Conservation (phyloP, 2,113 vertebrate genomes). For the Sorex araneus region DNA sequence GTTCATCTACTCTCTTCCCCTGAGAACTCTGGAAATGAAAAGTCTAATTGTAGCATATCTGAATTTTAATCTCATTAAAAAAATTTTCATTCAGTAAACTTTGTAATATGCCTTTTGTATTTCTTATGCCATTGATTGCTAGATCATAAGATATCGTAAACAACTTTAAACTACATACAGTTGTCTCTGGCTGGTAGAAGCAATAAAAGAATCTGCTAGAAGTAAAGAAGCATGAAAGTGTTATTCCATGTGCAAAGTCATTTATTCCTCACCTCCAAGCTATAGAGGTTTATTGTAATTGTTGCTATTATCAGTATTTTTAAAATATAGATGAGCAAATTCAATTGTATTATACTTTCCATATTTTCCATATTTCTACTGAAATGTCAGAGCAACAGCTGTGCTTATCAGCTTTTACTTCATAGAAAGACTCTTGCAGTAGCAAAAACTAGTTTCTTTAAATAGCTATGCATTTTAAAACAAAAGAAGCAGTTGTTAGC, state of each 20-base stretch:
- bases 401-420: neutral
- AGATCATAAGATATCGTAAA: neutral
- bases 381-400: neutral
- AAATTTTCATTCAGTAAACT: conserved; percentile 52
- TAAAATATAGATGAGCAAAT: neutral
- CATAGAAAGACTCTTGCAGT: neutral
- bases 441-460: neutral
- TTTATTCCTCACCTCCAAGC: neutral
- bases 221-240: neutral
- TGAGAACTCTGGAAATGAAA: conserved; percentile 65
- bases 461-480: neutral
- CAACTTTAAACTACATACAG: neutral
- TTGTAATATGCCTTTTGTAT: neutral
- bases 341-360: neutral
- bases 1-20: conserved; percentile 34
- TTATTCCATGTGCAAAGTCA: neutral
- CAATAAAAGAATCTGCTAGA: neutral
- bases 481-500: neutral
- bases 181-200: neutral
- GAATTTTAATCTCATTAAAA: conserved; percentile 53
- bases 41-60: conserved; percentile 35
- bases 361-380: neutral
- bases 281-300: neutral
- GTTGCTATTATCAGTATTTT: neutral
- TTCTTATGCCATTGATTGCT: neutral